Evolutionary conservation across 1,140 invertebrate species (phyloP).

Genomic region (Penaeus japonicus): DNA sequence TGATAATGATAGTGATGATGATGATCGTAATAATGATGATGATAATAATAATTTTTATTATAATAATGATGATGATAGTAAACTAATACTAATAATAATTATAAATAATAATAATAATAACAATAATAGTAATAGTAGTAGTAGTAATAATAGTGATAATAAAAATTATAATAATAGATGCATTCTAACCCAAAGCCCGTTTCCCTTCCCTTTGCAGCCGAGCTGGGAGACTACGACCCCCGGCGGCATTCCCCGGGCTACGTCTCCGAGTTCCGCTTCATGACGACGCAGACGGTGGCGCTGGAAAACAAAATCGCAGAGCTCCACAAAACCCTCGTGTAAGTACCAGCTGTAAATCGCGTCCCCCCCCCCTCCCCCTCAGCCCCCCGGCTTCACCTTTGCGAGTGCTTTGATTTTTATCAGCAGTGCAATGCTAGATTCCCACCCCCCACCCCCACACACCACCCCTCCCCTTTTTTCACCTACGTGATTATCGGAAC

Average conservation of each 20-base stretch:
- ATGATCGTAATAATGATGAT: too few species aligned
- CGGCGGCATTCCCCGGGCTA: slow-evolving; percentile 88
- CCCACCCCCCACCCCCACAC: too few species aligned
- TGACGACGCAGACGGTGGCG: slow-evolving; percentile 91
- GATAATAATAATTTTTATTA: too few species aligned
- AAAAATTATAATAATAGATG: slow-evolving; percentile 25
- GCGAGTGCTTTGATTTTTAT: not conserved
- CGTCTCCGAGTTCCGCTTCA: slow-evolving; percentile 95
- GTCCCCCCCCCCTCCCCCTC: not conserved
- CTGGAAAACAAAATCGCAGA: slow-evolving; percentile 88
- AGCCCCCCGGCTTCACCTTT: not conserved
- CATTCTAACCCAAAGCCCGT: not conserved
- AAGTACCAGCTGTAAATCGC: slow-evolving; percentile 67
- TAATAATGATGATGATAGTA: too few species aligned
- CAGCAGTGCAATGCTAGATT: not conserved
- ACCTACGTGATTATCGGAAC: not conserved
- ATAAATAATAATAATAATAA: too few species aligned
- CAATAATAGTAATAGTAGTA: too few species aligned
- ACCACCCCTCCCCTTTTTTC: not conserved
- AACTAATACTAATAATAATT: too few species aligned
- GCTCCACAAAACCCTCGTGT: slow-evolving; percentile 84
- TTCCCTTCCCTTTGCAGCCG: slow-evolving; percentile 73
- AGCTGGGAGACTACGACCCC: slow-evolving; percentile 96
- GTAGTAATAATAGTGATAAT: too few species aligned
- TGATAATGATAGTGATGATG: too few species aligned